Percentiles rank a stretch among this genome's conserved stretches.
Evolutionary conservation across 2,113 vertebrate species (phyloP).

Genomic region (Nothocercus nigrocapillus): DNA sequence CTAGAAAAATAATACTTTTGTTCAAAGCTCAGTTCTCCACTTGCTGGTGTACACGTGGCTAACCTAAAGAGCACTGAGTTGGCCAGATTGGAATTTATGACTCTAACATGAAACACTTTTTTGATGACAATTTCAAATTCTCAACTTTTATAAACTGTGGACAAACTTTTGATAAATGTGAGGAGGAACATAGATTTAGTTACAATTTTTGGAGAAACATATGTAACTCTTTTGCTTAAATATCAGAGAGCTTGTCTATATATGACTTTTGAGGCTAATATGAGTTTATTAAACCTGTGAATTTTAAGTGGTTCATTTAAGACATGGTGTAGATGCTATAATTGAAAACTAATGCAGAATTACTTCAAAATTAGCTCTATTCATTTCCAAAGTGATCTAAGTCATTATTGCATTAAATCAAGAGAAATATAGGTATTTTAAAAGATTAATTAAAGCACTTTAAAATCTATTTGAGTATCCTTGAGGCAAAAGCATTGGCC

Average conservation of each 20-base stretch:
- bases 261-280: slow-evolving; percentile 8
- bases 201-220: background rate
- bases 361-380: slow-evolving; percentile 32
- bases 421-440: background rate
- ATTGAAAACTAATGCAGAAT: background rate
- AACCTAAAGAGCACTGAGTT: background rate
- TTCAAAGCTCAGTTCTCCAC: background rate
- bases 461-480: background rate
- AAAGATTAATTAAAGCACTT: slow-evolving; percentile 22
- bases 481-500: background rate
- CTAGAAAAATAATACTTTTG: background rate
- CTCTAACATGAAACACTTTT: background rate
- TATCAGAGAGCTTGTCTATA: background rate
- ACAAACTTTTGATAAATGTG: no score
- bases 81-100: background rate
- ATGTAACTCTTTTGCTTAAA: background rate
- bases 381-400: background rate
- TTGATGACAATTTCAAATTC: background rate
- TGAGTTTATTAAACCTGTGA: background rate
- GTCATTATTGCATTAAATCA: background rate
- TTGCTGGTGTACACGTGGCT: background rate
- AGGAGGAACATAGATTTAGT: background rate
- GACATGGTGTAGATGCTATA: background rate
- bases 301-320: background rate
- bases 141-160: background rate